Evolutionary conservation across 2,113 vertebrate genomes (phyloP), one percentile per base, ranked within the genome.

Genomic region (Aspidoscelis tigris): DNA sequence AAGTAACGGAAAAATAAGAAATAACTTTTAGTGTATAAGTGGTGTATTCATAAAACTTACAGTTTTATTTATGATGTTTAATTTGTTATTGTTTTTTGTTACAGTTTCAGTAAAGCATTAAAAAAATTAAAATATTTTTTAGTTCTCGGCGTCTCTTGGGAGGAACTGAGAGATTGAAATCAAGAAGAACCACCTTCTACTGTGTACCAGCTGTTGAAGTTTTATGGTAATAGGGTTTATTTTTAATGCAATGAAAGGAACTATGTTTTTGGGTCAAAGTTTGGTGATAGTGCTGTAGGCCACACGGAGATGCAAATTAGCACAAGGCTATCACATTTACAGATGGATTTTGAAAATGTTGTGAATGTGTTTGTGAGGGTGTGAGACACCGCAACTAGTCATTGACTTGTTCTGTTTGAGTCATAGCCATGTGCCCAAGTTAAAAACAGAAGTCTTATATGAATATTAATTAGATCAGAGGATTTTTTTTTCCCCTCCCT

Each of bases 231-330:
- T 7, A 65, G 58, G n/a, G 2, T 43, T 8, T n/a, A 85, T 83
- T 39, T 18, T 39, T 16, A 83, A 81, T 84, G 2, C 61, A 71
- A 47, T 33, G 78, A n/a, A 24, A 24, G 81, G 47, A 64, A 81
- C 41, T 3, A 41, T 41, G 84, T 72, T 81, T 68, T 76, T 20
- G 64, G 61, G 73, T 26, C 21, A 66, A 44, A 80, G 81, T 44
- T 24, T 1, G 10, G 33, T 39, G 55, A 87, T 16, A 79, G 20
- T 0, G 85, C 84, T 84, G 55, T 86, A 8, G 88, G 88, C 85
- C 50, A 72, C 58, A 1, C 0, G 55, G 80, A 66, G 58, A 16
- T 76, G 21, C 7, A 39, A 16, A 21, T 61, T 84, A 7, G 22
- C 58, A 87, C 68, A 65, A 12, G 70, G 64, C 79, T 74, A 26